Conservation (phyloP, 2,797 vertebrate genomes). For the Sebastolobus altivelis region DNA sequence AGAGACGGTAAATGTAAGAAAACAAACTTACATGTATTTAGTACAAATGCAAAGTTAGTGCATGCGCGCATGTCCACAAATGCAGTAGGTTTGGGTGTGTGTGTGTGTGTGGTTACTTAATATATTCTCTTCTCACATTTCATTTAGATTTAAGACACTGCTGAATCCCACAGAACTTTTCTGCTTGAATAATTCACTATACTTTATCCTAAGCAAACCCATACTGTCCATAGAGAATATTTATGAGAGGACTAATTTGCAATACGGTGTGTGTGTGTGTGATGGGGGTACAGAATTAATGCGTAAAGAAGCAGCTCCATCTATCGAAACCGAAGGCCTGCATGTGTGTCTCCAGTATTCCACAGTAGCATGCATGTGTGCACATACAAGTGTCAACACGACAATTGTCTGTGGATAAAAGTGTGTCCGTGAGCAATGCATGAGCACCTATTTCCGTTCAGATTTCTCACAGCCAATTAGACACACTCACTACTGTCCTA, state of each 20-base stretch:
- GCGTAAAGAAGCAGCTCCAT: not conserved
- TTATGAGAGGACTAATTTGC: slow-evolving; percentile 41
- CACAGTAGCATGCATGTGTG: not conserved
- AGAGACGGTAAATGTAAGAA: not conserved
- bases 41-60: not conserved
- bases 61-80: not conserved
- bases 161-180: slow-evolving; percentile 23
- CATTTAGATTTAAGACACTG: slow-evolving; percentile 33
- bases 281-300: not conserved
- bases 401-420: not conserved
- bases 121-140: slow-evolving; percentile 19
- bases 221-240: slow-evolving; percentile 35
- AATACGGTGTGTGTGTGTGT: not conserved
- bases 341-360: not conserved
- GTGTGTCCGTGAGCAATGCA: not conserved
- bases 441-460: not conserved
- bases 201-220: slow-evolving; percentile 23
- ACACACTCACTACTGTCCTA: slow-evolving; percentile 35
- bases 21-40: not conserved
- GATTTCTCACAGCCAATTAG: slow-evolving; percentile 20
- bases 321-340: not conserved
- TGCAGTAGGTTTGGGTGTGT: not conserved
- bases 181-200: slow-evolving; percentile 44
- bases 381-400: not conserved
- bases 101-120: not conserved